A percentile compares a stretch with the other conserved stretches of the same genome.
Conservation (phyloP, 1,140 invertebrate species). For the Bactericera cockerelli region DNA sequence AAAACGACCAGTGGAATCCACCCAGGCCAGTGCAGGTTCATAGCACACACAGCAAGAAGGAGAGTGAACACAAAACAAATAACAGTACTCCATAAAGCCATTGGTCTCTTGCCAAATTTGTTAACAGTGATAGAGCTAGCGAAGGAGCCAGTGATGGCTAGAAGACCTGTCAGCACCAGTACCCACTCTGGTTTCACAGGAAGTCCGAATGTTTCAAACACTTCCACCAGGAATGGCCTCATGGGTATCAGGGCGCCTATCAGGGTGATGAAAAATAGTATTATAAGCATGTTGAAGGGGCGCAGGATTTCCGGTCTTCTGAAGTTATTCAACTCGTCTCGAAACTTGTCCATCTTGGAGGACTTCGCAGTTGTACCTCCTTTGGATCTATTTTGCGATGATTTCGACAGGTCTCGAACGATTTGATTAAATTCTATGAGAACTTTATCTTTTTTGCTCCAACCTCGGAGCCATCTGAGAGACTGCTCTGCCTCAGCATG, state of each 20-base stretch:
- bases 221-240: constrained; percentile 40
- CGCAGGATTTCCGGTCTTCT: background rate
- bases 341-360: background rate
- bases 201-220: constrained; percentile 32
- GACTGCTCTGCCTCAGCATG: constrained; percentile 33
- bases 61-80: constrained; percentile 1
- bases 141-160: background rate
- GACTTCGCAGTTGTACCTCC: background rate
- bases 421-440: constrained; percentile 32
- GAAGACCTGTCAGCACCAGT: background rate
- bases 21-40: background rate
- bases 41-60: constrained; percentile 2
- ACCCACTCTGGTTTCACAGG: constrained; percentile 24
- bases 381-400: background rate
- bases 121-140: constrained; percentile 10
- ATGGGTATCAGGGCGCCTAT: constrained; percentile 34
- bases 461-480: constrained; percentile 34
- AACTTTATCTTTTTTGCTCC: constrained; percentile 31
- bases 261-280: constrained; percentile 34
- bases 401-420: constrained; percentile 16
- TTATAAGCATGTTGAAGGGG: background rate
- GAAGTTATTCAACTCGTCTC: background rate
- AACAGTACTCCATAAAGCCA: background rate
- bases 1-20: constrained; percentile 16
- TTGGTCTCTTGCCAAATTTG: constrained; percentile 9